Conservation (phyloP, 2,888 invertebrate species). For the Stenoptilia bipunctidactyla region DNA sequence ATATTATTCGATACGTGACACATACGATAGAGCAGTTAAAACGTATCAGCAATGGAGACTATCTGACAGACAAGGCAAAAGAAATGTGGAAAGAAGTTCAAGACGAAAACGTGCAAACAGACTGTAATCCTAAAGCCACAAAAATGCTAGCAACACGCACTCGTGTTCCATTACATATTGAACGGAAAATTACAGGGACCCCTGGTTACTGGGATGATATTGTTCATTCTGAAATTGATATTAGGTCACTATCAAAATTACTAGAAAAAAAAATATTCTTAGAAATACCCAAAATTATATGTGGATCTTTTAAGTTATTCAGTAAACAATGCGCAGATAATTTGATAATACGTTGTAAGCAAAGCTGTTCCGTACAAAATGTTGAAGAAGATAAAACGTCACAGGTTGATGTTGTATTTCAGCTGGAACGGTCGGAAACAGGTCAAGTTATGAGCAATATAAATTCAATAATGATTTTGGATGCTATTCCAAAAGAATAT, state of each 20-base stretch:
- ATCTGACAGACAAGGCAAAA: slow-evolving; percentile 49
- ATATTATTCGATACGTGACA: slow-evolving; percentile 46
- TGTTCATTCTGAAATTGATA: slow-evolving; percentile 50
- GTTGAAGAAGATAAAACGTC: slow-evolving; percentile 21
- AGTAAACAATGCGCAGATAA: slow-evolving; percentile 36
- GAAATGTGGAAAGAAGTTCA: slow-evolving; percentile 48
- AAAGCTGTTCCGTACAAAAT: slow-evolving; percentile 9
- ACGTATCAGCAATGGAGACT: slow-evolving; percentile 59
- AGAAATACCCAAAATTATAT: slow-evolving; percentile 45
- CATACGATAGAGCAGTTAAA: slow-evolving; percentile 58
- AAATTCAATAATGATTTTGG: slow-evolving; percentile 41
- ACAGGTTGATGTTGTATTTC: slow-evolving; percentile 38
- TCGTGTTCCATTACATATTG: slow-evolving; percentile 40
- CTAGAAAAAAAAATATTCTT: slow-evolving; percentile 48
- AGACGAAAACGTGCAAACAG: slow-evolving; percentile 3
- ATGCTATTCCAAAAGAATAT: slow-evolving; percentile 20
- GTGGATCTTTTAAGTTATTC: slow-evolving; percentile 37
- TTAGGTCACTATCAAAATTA: slow-evolving; percentile 45
- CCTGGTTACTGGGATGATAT: slow-evolving; percentile 40
- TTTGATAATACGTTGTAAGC: slow-evolving; percentile 39
- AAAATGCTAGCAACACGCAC: slow-evolving; percentile 37
- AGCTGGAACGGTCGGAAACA: slow-evolving; percentile 35
- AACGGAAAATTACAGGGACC: slow-evolving; percentile 26
- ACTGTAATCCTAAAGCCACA: slow-evolving; percentile 18
- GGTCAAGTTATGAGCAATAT: slow-evolving; percentile 40